Evolutionary conservation across 2,797 vertebrate genomes (phyloP), one percentile per base, ranked within the genome.

Genomic region (Chaunax sp.): DNA sequence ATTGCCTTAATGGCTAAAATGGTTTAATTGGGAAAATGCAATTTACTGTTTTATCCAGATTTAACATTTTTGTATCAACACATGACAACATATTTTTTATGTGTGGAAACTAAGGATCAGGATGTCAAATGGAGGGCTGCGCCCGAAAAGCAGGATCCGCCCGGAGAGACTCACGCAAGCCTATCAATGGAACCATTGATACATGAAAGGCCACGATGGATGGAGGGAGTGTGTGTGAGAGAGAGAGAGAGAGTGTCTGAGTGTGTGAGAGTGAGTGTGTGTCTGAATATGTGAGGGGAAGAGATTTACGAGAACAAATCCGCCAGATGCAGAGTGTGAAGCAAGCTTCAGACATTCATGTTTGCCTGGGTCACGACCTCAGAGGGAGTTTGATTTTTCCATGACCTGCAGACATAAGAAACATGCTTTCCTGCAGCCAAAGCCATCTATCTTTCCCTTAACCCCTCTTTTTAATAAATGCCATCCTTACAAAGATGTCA

Each of bases 151-250:
- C 72, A 59, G 71, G 71, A 84, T 75, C 76, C 81, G 75, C 85
- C 81, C 81, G 77, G 57, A 62, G 49, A 83, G 55, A 81, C 78
- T 84, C 80, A 88, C 61, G 59, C 78, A 53, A 18, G 60, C 15
- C 57, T 58, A 68, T 89, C 86, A 89, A 89, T 90, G 78, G 86
- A 75, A 52, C 77, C 84, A 90, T 85, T 90, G 84, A 89, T 82
- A 88, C 67, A 83, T 83, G 66, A 78, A 79, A 81, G 69, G 35
- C 43, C 23, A 18, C 37, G 0, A 70, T 54, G 58, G 75, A 82
- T 71, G 69, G 78, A 73, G 54, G 28, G 81, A 71, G 28, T 30
- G 67, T 60, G 75, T 75, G 75, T 75, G 81, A 69, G 75, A 25
- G 65, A 45, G 57, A 1, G 15, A 6, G 4, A 37, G 62, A 37